These are phyloP conservation scores for Anoplolepis gracilipes DNA, from an alignment of 1,140 invertebrate species.

Conservation along the genomic window DNA sequence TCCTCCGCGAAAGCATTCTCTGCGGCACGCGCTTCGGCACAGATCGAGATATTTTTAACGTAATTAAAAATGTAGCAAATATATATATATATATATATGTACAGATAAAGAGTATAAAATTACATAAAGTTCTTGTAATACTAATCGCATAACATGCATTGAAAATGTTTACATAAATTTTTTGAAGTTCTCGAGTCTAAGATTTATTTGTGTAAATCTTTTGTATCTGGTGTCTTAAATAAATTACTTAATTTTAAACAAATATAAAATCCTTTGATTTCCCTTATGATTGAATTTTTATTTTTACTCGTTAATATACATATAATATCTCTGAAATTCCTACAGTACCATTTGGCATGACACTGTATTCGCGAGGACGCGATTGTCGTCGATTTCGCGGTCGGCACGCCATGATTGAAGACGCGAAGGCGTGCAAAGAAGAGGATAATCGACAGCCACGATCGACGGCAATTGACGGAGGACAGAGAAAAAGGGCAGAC, in stretches of 20 bases:
- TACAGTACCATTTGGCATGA: constrained; percentile 15
- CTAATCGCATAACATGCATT: no score
- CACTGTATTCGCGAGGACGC: constrained; percentile 11
- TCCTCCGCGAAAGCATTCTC: constrained; percentile 6
- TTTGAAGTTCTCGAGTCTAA: neutral
- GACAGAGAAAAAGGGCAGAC: constrained; percentile 65
- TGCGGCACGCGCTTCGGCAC: neutral
- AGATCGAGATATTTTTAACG: neutral
- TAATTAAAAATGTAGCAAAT: neutral
- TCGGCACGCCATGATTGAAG: constrained; percentile 13
- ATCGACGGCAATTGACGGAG: constrained; percentile 58
- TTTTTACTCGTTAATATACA: neutral
- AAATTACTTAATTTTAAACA: neutral
- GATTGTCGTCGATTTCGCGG: constrained; percentile 54
- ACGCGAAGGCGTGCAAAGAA: constrained; percentile 31
- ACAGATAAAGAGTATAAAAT: neutral
- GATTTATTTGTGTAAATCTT: neutral
- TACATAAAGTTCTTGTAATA: no score
- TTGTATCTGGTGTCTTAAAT: neutral
- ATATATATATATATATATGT: neutral
- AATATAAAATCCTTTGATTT: neutral
- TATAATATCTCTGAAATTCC: constrained; percentile 31
- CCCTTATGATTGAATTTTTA: neutral
- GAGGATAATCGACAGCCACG: constrained; percentile 35
- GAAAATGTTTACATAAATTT: neutral